These are phyloP conservation scores for Hydrolagus affinis DNA, from an alignment of 2,113 vertebrate species.

Conservation along the genomic window DNA sequence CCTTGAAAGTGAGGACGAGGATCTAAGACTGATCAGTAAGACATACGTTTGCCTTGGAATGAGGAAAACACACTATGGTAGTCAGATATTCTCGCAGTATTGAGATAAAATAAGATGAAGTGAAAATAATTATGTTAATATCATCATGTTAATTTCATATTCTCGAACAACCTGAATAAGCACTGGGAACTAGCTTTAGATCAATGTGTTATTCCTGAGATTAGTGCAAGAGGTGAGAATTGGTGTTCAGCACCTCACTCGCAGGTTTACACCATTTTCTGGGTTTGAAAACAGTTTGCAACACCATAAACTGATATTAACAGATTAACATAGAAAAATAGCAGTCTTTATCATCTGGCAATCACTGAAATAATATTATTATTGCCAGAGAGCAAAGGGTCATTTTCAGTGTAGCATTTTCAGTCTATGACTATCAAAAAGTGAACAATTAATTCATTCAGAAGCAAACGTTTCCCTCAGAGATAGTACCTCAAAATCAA, in stretches of 20 bases:
- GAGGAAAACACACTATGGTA: no score
- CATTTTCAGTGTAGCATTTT: neutral
- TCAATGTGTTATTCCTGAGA: neutral
- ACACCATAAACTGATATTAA: neutral
- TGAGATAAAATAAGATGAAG: no score
- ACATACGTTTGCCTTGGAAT: no score
- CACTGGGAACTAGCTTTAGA: no score
- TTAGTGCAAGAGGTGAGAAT: neutral
- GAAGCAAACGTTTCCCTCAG: neutral
- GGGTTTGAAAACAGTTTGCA: constrained; percentile 13
- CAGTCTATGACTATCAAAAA: constrained; percentile 21
- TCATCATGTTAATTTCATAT: no score
- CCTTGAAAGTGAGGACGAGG: no score
- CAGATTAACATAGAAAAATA: neutral
- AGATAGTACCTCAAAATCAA: neutral
- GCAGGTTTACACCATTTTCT: neutral
- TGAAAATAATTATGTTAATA: no score
- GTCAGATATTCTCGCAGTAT: no score
- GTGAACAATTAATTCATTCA: constrained; percentile 2
- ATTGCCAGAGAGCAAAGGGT: neutral
- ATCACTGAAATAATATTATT: neutral
- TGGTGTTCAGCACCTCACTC: neutral
- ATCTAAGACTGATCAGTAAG: no score
- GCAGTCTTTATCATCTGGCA: neutral
- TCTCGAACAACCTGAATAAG: no score